A percentile compares a stretch with the other conserved stretches of the same genome.
phyloP scores from a whole-genome alignment of 1,140 invertebrate species.

The Drosophila obscura region DNA sequence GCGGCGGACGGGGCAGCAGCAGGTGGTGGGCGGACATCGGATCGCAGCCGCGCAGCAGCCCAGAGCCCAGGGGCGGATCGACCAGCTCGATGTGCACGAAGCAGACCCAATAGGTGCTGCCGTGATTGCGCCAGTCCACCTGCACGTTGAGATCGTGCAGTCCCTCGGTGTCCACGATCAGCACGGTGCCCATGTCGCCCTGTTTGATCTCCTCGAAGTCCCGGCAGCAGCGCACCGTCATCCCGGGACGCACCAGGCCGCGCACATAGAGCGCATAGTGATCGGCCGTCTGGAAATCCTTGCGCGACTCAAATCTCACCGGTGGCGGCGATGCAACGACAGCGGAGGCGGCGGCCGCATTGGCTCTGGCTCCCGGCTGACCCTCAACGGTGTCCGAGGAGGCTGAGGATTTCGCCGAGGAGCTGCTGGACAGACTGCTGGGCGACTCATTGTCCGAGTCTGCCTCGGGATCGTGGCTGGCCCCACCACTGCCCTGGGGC shows the following conservation, averaged over 20 bases:
- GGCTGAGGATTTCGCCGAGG: constrained; percentile 31
- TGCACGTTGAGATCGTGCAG: constrained; percentile 94
- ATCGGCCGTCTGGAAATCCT: constrained; percentile 91
- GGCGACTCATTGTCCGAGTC: constrained; percentile 65
- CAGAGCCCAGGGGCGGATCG: constrained; percentile 84
- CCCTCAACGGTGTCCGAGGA: constrained; percentile 86
- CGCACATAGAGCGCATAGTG: constrained; percentile 96
- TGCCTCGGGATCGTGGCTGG: constrained; percentile 51
- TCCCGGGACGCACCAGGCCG: constrained; percentile 92
- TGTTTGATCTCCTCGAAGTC: constrained; percentile 94
- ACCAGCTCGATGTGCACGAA: constrained; percentile 93
- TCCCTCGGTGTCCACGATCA: constrained; percentile 93
- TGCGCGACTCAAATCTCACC: constrained; percentile 86
- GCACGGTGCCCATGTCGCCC: constrained; percentile 93
- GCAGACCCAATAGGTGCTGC: constrained; percentile 93
- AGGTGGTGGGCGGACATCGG: constrained; percentile 44
- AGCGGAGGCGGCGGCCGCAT: constrained; percentile 49
- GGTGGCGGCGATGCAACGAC: constrained; percentile 24
- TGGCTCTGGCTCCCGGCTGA: constrained; percentile 49
- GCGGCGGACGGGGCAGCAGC: constrained; percentile 69
- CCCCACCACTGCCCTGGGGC: background rate
- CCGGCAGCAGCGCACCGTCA: constrained; percentile 95
- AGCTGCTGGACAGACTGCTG: constrained; percentile 58
- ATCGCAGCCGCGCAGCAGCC: constrained; percentile 23
- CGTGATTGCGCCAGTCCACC: constrained; percentile 94